phyloP scores from a whole-genome alignment of 2,113 vertebrate species.

The Steatornis caripensis region DNA sequence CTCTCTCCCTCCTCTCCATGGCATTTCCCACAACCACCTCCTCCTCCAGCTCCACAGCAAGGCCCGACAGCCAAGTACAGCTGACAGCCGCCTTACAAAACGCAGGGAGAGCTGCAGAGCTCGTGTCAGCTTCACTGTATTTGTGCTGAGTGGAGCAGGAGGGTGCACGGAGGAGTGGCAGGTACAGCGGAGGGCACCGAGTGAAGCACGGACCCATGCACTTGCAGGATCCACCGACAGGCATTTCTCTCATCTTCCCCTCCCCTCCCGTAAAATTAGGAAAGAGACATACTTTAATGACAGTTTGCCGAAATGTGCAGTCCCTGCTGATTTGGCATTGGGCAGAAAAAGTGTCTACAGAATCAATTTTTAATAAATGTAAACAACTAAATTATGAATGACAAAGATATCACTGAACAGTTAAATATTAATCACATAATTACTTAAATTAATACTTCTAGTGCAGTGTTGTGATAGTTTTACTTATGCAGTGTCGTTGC shows the following conservation, averaged over 20 bases:
- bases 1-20: background rate
- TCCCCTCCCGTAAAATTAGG: background rate
- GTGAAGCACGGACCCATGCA: rapidly evolving
- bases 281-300: background rate
- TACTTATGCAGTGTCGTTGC: rapidly evolving
- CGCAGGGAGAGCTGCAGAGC: background rate
- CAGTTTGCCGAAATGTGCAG: background rate
- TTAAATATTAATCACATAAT: conserved; percentile 65
- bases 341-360: conserved; percentile 56
- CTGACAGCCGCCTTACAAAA: background rate
- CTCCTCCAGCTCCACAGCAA: background rate
- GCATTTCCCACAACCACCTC: background rate
- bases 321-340: conserved; percentile 55
- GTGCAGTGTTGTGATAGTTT: background rate
- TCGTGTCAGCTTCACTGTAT: rapidly evolving
- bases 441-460: conserved; percentile 64
- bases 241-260: background rate
- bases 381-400: conserved; percentile 71
- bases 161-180: background rate
- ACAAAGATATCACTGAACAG: conserved; percentile 51
- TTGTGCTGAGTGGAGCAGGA: background rate
- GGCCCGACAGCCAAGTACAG: background rate
- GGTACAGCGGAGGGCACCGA: rapidly evolving
- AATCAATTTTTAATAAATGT: conserved; percentile 66
- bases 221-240: background rate